Evolutionary conservation across 2,888 invertebrate genomes (phyloP).

Genomic region (Lycocerus yunnanus): DNA sequence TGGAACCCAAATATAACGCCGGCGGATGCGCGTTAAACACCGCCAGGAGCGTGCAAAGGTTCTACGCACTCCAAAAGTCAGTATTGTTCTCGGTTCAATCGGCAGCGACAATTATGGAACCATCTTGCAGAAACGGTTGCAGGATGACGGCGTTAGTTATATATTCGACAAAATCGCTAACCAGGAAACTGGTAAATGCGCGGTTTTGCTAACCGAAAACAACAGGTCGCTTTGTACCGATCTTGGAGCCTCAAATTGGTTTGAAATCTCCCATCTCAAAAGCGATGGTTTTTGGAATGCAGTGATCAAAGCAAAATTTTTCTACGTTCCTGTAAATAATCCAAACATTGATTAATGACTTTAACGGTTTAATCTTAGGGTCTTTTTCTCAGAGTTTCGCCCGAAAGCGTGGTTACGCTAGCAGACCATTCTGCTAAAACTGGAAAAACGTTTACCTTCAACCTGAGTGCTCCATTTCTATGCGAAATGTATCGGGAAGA

Average conservation of each 20-base stretch:
- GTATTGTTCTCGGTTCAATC: conserved; percentile 35
- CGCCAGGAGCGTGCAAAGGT: conserved; percentile 34
- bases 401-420: conserved; percentile 29
- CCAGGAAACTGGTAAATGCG: conserved; percentile 36
- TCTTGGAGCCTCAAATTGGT: conserved; percentile 37
- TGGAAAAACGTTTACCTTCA: conserved; percentile 37
- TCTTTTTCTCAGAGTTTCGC: conserved; percentile 39
- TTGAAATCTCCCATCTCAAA: conserved; percentile 25
- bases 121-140: conserved; percentile 30
- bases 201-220: conserved; percentile 34
- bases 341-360: not conserved
- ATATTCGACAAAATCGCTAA: conserved; percentile 26
- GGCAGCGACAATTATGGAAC: conserved; percentile 35
- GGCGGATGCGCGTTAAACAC: conserved; percentile 42
- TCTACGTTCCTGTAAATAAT: conserved; percentile 40
- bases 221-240: conserved; percentile 40
- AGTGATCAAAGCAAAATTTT: conserved; percentile 26
- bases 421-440: conserved; percentile 19
- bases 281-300: conserved; percentile 7
- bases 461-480: conserved; percentile 40
- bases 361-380: conserved; percentile 32
- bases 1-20: conserved; percentile 22
- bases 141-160: conserved; percentile 28
- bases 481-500: conserved; percentile 31
- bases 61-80: conserved; percentile 10